A percentile compares a stretch with the other conserved stretches of the same genome.
Evolutionary conservation across 2,113 vertebrate species (phyloP).

Genomic region (Chaenocephalus aceratus): DNA sequence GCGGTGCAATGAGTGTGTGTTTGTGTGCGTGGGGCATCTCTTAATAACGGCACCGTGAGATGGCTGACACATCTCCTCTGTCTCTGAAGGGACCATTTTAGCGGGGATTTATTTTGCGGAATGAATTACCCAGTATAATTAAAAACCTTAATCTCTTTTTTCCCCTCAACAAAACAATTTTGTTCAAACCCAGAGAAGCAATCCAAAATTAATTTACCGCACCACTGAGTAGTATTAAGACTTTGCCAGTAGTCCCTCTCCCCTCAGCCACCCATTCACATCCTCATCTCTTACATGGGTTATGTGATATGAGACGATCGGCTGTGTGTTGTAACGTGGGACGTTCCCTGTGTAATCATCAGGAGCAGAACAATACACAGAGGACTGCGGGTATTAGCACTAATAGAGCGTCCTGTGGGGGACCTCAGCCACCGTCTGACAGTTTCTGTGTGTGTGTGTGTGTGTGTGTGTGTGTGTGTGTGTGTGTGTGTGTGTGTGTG

Average conservation of each 20-base stretch:
- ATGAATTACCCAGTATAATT: constrained; percentile 85
- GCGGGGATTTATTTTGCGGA: constrained; percentile 82
- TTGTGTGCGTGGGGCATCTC: constrained; percentile 36
- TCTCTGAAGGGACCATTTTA: constrained; percentile 78
- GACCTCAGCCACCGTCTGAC: constrained; percentile 52
- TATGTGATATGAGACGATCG: constrained; percentile 69
- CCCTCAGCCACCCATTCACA: constrained; percentile 28
- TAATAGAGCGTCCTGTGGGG: constrained; percentile 67
- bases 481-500: constrained; percentile 14
- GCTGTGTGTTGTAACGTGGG: constrained; percentile 72
- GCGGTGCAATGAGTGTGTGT: constrained; percentile 14
- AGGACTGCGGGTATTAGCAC: constrained; percentile 52
- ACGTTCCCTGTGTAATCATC: constrained; percentile 77
- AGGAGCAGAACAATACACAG: constrained; percentile 59
- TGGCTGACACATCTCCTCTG: constrained; percentile 66
- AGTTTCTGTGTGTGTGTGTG: neutral
- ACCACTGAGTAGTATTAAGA: constrained; percentile 85
- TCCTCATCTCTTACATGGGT: constrained; percentile 63
- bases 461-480: constrained; percentile 10
- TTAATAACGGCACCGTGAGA: constrained; percentile 66
- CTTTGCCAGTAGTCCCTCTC: constrained; percentile 62
- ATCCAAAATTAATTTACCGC: constrained; percentile 87
- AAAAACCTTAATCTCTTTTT: constrained; percentile 84
- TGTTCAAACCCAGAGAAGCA: constrained; percentile 83
- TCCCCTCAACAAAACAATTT: constrained; percentile 85